Percentiles rank a stretch among this genome's conserved stretches.
These are phyloP conservation scores for Macquaria australasica DNA, from an alignment of 2,113 vertebrate genomes.

Conservation along the genomic window DNA sequence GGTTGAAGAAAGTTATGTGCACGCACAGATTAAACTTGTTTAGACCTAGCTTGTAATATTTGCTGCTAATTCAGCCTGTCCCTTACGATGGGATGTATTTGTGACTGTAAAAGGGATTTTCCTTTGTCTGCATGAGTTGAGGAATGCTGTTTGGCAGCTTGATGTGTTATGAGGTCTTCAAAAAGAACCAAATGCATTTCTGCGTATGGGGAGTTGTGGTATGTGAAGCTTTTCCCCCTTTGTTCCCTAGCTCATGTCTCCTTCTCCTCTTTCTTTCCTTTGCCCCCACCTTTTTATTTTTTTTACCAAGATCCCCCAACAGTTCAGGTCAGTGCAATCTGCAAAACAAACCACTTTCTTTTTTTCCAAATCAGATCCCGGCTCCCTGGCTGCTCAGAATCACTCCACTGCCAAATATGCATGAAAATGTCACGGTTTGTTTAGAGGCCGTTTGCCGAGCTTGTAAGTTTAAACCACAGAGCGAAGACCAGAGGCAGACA, in stretches of 20 bases:
- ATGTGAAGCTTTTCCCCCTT: conserved; percentile 57
- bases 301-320: conserved; percentile 39
- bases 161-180: conserved; percentile 66
- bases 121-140: conserved; percentile 62
- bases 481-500: conserved; percentile 41
- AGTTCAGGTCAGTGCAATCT: conserved; percentile 49
- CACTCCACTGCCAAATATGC: conserved; percentile 75
- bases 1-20: background rate
- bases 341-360: conserved; percentile 41
- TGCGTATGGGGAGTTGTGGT: conserved; percentile 78
- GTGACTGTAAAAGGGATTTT: conserved; percentile 65
- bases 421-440: conserved; percentile 78
- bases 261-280: conserved; percentile 27
- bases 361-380: conserved; percentile 11
- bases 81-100: conserved; percentile 30
- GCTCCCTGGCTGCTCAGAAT: conserved; percentile 53
- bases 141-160: conserved; percentile 76
- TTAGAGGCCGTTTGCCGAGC: conserved; percentile 63
- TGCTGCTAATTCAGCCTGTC: conserved; percentile 22
- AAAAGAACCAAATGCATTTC: conserved; percentile 66
- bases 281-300: background rate
- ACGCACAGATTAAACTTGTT: conserved; percentile 24
- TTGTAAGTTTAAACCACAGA: conserved; percentile 63
- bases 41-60: conserved; percentile 11
- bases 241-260: conserved; percentile 36